Conservation (phyloP, 1,140 invertebrate species). For the roundworm (Caenorhabditis elegans) region DNA sequence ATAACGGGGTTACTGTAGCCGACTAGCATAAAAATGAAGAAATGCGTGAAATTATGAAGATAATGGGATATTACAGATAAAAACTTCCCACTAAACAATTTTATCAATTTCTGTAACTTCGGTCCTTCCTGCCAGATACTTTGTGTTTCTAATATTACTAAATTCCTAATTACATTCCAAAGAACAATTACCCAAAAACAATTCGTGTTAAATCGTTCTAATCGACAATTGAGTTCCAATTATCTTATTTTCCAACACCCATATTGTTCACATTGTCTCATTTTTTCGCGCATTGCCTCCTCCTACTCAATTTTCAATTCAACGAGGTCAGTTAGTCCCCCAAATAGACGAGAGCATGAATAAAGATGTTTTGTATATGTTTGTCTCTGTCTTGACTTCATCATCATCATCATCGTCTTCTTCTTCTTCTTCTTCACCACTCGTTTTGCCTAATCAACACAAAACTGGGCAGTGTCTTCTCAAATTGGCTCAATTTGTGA, state of each 20-base stretch:
- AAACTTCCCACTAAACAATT: neutral
- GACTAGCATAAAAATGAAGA: no score
- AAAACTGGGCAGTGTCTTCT: slow-evolving; percentile 5
- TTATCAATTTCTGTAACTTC: neutral
- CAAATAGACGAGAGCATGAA: no score
- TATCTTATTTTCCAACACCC: neutral
- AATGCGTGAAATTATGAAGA: no score
- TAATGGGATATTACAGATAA: no score
- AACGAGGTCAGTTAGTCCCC: neutral
- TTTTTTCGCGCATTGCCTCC: neutral
- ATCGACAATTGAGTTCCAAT: neutral
- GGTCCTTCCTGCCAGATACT: no score
- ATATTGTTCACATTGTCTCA: slow-evolving; percentile 4
- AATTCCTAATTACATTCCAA: no score
- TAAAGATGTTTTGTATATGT: neutral
- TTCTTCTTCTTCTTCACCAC: neutral
- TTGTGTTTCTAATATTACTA: no score
- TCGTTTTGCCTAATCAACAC: slow-evolving; percentile 17
- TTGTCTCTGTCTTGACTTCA: neutral
- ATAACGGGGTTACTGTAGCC: no score
- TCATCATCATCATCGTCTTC: slow-evolving; percentile 1
- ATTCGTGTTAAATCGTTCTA: neutral
- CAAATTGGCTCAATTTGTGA: slow-evolving; percentile 21
- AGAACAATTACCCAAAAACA: neutral
- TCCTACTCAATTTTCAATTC: neutral